These are phyloP conservation scores for Seriola dumerili DNA, from an alignment of 2,113 vertebrate species.

Conservation along the genomic window DNA sequence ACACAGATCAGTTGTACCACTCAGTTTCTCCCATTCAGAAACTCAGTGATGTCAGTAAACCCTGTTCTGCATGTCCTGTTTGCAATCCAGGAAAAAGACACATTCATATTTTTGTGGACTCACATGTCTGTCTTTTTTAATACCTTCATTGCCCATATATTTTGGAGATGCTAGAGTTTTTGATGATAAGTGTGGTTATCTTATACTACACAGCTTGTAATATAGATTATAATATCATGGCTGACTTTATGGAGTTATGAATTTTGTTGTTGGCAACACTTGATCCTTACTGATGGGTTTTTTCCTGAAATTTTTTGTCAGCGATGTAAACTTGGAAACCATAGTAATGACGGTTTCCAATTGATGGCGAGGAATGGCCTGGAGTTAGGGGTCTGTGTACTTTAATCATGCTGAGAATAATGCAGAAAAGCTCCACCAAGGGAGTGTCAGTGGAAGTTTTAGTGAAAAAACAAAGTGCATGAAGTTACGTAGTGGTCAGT, in stretches of 20 bases:
- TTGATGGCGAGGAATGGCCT: not conserved
- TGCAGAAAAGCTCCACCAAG: conserved; percentile 31
- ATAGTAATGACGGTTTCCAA: not conserved
- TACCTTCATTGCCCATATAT: not conserved
- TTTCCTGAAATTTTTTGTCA: not conserved
- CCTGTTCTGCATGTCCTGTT: not conserved
- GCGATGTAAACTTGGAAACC: not conserved
- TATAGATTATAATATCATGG: not conserved
- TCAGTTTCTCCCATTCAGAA: not conserved
- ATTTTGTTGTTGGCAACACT: not conserved
- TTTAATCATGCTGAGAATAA: not conserved
- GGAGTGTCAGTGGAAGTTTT: not conserved
- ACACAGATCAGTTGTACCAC: not conserved
- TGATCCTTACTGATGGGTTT: not conserved
- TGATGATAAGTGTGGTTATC: not conserved
- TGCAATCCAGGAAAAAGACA: not conserved
- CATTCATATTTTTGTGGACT: not conserved
- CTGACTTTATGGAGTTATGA: not conserved
- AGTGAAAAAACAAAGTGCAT: not conserved
- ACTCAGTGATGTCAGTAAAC: not conserved
- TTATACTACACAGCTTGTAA: not conserved
- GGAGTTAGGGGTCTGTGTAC: not conserved
- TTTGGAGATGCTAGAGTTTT: not conserved
- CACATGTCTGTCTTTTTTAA: not conserved
- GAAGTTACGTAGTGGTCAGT: not conserved